Evolutionary conservation across 2,888 invertebrate species (phyloP), one percentile per base, ranked within the genome.

Genomic region (Gisinianus flammeolus): DNA sequence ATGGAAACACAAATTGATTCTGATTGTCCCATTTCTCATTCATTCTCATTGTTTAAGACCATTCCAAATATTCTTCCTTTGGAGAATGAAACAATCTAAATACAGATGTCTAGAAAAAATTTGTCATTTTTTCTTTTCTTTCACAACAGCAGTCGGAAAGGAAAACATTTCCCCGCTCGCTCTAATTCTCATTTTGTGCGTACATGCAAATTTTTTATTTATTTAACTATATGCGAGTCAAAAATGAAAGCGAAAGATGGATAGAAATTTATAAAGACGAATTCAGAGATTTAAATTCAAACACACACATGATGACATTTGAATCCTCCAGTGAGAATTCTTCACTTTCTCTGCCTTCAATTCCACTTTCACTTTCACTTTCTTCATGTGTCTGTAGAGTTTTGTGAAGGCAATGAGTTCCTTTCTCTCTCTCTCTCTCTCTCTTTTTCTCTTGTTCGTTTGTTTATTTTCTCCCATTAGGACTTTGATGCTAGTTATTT

Each of bases 401-500:
- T 54, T 54, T 16, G 6, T 54, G 54, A 54, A 54, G n/a, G n/a
- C 16, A 12, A 54, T 3, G n/a, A n/a, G 4, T 16, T 5, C 54
- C 54, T 54, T 54, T 44, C 44, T 16, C 44, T 16, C 16, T 16
- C 44, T 44, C 16, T 44, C 16, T 10, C 44, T 44, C 16, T 44
- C 44, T 44, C 44, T 44, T 44, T 44, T 44, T 44, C 8, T 44
- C 54, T 54, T 54, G 54, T 54, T 54, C n/a, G 54, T n/a, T n/a
- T 54, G 54, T 5, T 6, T 3, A 19, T 54, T 16, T n/a, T 54
- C n/a, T 54, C 5, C 54, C 54, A 54, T 54, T 54, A 54, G 54
- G 8, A n/a, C 4, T 54, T 54, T 54, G 54, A 54, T 54, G 54
- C 54, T 54, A 54, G 54, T 54, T 54, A 54, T 54, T 54, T 54